A percentile compares a stretch with the other conserved stretches of the same genome.
Conservation (phyloP, 2,797 vertebrate genomes). For the Sorex maritimensis region DNA sequence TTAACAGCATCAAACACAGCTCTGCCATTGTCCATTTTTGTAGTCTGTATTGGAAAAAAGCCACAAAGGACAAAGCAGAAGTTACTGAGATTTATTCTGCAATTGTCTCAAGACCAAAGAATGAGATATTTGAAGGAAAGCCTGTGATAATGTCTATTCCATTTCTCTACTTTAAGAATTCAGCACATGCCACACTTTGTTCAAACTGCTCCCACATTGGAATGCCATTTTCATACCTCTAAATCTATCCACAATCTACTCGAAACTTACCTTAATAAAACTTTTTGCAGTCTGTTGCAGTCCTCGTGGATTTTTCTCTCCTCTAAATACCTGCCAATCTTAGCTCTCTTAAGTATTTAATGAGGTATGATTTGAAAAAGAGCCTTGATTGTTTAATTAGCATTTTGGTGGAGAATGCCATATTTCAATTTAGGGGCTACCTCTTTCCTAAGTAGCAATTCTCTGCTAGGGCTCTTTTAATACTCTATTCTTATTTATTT, state of each 20-base stretch:
- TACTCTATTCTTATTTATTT: neutral
- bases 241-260: neutral
- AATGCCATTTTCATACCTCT: neutral
- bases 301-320: neutral
- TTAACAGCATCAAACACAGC: neutral
- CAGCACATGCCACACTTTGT: neutral
- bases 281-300: neutral
- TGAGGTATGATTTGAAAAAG: constrained; percentile 26
- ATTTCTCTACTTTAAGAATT: neutral
- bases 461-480: neutral
- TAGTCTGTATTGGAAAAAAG: constrained; percentile 41
- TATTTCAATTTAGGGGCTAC: neutral
- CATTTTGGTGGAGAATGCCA: neutral
- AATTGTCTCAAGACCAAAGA: constrained; percentile 51
- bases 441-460: neutral
- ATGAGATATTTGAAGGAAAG: constrained; percentile 33
- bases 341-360: constrained; percentile 23
- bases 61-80: constrained; percentile 1
- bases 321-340: neutral
- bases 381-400: neutral
- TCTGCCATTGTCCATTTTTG: constrained; percentile 22
- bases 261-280: constrained; percentile 24
- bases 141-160: neutral
- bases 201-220: neutral
- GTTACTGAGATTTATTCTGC: constrained; percentile 50